A percentile compares a stretch with the other conserved stretches of the same genome.
Conservation (phyloP, 1,140 invertebrate genomes). For the Trichonephila inaurata region DNA sequence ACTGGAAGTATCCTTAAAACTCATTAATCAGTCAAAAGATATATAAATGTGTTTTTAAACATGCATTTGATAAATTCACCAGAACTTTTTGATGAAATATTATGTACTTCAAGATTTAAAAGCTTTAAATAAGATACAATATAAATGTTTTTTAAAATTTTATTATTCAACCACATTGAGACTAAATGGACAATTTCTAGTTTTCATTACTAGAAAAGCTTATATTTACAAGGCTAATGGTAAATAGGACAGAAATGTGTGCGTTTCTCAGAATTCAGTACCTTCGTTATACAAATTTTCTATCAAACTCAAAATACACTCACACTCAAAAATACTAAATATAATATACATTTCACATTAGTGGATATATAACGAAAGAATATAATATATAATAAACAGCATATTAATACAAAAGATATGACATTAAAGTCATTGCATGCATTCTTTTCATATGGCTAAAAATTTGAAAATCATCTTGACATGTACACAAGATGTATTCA, state of each 20-base stretch:
- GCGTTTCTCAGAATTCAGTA: conserved; percentile 69
- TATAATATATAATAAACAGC: background rate
- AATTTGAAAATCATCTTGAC: background rate
- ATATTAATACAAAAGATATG: conserved; percentile 7
- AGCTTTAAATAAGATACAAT: too few species aligned
- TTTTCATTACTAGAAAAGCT: conserved; percentile 68
- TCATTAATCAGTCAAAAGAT: background rate
- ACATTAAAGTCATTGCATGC: background rate
- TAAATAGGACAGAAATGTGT: conserved; percentile 75
- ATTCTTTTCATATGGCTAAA: background rate
- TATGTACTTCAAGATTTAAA: too few species aligned
- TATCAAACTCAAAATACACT: conserved; percentile 49
- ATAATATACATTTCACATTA: conserved; percentile 38
- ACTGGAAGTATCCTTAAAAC: too few species aligned
- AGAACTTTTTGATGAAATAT: too few species aligned
- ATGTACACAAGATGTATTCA: background rate
- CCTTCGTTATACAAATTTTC: conserved; percentile 46
- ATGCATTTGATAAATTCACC: too few species aligned
- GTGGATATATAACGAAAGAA: background rate
- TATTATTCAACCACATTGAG: conserved; percentile 72
- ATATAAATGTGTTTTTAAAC: background rate
- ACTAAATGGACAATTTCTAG: conserved; percentile 74
- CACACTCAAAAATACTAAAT: conserved; percentile 43
- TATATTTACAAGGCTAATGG: conserved; percentile 59
- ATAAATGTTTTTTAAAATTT: conserved; percentile 19